These are phyloP conservation scores for Pangasius djambal DNA, from an alignment of 2,797 vertebrate species.

Conservation along the genomic window DNA sequence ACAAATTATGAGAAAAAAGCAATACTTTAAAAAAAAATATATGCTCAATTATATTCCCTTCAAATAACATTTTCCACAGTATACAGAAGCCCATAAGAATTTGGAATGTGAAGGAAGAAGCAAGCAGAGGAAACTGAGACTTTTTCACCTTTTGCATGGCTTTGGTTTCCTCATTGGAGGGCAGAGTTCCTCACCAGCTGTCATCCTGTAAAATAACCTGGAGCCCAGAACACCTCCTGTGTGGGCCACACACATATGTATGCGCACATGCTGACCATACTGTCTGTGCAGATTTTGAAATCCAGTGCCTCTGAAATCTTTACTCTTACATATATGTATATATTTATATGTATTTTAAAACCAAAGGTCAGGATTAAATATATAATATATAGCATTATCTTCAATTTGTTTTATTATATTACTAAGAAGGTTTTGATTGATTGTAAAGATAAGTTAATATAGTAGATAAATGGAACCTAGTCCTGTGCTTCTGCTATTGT, in stretches of 20 bases:
- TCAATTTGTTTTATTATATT: neutral
- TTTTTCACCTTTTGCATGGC: slow-evolving; percentile 61
- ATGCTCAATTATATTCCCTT: slow-evolving; percentile 32
- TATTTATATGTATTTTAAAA: neutral
- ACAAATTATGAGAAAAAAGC: too few species aligned
- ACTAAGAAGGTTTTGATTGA: neutral
- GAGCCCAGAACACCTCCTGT: slow-evolving; percentile 56
- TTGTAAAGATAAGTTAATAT: neutral
- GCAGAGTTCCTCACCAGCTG: slow-evolving; percentile 59
- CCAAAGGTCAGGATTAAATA: neutral
- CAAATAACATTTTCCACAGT: slow-evolving; percentile 49
- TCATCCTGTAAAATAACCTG: slow-evolving; percentile 56
- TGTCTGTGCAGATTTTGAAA: slow-evolving; percentile 20
- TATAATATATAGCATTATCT: neutral
- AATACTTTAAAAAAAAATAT: too few species aligned
- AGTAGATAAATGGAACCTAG: neutral
- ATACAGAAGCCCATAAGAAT: slow-evolving; percentile 48
- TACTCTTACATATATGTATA: neutral
- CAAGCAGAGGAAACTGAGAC: slow-evolving; percentile 57
- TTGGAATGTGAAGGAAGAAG: slow-evolving; percentile 49
- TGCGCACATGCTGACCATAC: slow-evolving; percentile 36
- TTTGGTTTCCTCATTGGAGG: slow-evolving; percentile 58
- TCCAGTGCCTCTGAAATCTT: neutral
- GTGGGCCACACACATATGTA: slow-evolving; percentile 43
- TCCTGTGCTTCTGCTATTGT: neutral